Percentiles rank a stretch among this genome's conserved stretches.
Evolutionary conservation across 2,797 vertebrate species (phyloP).

Genomic region (Siniperca scherzeri): DNA sequence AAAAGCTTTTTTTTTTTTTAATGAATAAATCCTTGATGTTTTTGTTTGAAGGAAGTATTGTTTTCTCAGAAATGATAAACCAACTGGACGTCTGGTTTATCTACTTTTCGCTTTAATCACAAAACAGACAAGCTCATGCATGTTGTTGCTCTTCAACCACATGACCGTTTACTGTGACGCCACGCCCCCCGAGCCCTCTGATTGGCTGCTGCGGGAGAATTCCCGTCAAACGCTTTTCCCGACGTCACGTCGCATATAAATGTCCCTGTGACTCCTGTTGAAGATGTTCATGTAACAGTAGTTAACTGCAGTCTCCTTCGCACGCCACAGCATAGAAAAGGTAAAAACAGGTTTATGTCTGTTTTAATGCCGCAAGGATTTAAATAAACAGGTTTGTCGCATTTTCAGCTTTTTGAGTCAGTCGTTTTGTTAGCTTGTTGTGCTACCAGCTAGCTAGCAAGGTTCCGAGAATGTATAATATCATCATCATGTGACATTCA

Average conservation of each 20-base stretch:
- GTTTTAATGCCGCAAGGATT: fast-evolving
- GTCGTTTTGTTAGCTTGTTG: conserved; percentile 11
- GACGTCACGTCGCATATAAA: conserved; percentile 52
- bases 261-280: background rate
- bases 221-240: conserved; percentile 1
- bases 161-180: conserved; percentile 45
- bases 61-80: background rate
- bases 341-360: conserved; percentile 3
- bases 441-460: conserved; percentile 25
- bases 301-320: fast-evolving
- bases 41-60: background rate
- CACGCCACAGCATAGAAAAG: background rate
- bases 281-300: background rate
- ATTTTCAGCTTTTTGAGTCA: fast-evolving
- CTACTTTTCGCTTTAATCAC: background rate
- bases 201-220: conserved; percentile 64
- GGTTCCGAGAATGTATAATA: background rate
- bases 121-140: background rate
- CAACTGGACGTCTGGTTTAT: fast-evolving
- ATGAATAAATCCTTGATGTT: background rate
- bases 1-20: background rate
- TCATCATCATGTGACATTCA: conserved; percentile 58
- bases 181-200: conserved; percentile 51
- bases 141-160: conserved; percentile 23
- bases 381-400: fast-evolving